A percentile compares a stretch with the other conserved stretches of the same genome.
Conservation (phyloP, 1,140 invertebrate species). For the Achroia grisella region DNA sequence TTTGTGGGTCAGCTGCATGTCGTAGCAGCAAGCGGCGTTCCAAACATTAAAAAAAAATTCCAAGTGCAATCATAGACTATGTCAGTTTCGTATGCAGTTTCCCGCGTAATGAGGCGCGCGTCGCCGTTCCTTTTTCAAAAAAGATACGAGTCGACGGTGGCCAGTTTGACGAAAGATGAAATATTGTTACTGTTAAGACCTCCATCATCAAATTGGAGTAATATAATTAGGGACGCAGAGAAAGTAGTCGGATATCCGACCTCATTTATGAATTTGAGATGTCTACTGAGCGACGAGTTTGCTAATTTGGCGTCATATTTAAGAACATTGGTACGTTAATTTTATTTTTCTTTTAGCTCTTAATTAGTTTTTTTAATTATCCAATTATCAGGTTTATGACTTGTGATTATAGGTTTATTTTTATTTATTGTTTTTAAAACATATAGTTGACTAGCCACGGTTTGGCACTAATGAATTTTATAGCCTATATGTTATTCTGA, state of each 20-base stretch:
- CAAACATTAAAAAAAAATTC: no score
- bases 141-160: slow-evolving; percentile 51
- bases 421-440: no score
- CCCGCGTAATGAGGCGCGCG: slow-evolving; percentile 43
- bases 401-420: no score
- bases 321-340: slow-evolving; percentile 86
- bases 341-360: slow-evolving; percentile 5
- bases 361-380: no score
- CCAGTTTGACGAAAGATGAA: slow-evolving; percentile 59
- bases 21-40: no score
- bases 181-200: slow-evolving; percentile 69
- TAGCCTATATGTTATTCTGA: no score
- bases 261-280: slow-evolving; percentile 91
- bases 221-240: slow-evolving; percentile 93
- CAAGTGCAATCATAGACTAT: slow-evolving; percentile 10
- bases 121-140: slow-evolving; percentile 51
- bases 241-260: slow-evolving; percentile 98
- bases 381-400: no score
- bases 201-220: slow-evolving; percentile 84
- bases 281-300: slow-evolving; percentile 94
- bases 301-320: slow-evolving; percentile 94
- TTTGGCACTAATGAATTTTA: no score
- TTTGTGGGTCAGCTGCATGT: no score
- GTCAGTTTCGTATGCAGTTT: slow-evolving; percentile 36
- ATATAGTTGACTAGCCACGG: no score